Conservation (phyloP, 2,888 invertebrate species). For the Agrotis puta region DNA sequence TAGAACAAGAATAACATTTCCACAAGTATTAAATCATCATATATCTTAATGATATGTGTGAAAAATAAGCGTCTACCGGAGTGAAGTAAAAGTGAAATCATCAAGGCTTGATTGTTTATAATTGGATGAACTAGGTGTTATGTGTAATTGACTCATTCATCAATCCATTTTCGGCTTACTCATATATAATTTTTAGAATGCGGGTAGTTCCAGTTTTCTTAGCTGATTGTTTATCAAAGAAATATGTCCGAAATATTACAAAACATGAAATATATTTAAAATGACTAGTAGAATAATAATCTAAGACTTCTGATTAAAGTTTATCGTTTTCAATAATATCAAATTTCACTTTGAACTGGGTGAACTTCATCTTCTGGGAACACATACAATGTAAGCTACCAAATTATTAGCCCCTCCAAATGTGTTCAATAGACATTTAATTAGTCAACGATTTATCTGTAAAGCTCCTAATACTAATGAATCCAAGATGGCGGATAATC, state of each 20-base stretch:
- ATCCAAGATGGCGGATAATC: constrained; percentile 63
- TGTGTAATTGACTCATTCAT: constrained; percentile 38
- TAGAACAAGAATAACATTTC: constrained; percentile 45
- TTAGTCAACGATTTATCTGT: constrained; percentile 49
- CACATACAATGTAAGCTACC: constrained; percentile 5
- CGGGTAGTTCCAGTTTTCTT: not conserved
- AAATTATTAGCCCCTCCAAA: constrained; percentile 35
- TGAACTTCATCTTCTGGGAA: not conserved
- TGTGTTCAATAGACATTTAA: constrained; percentile 55
- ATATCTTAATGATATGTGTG: constrained; percentile 10
- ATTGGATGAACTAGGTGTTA: constrained; percentile 34
- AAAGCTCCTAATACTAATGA: constrained; percentile 58
- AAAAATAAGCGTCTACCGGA: not conserved
- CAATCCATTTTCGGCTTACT: constrained; percentile 9
- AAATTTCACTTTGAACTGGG: not conserved
- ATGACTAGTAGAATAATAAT: too few species aligned
- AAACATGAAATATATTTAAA: not conserved
- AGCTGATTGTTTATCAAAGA: not conserved
- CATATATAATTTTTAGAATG: not conserved
- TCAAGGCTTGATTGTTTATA: constrained; percentile 11
- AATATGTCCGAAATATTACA: not conserved
- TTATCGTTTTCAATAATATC: not conserved
- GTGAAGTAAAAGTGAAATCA: not conserved
- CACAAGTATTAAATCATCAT: constrained; percentile 24
- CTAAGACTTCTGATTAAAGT: too few species aligned